Base-by-base conservation (phyloP, 2,888 invertebrate genomes). In the Xanthia togata region DNA sequence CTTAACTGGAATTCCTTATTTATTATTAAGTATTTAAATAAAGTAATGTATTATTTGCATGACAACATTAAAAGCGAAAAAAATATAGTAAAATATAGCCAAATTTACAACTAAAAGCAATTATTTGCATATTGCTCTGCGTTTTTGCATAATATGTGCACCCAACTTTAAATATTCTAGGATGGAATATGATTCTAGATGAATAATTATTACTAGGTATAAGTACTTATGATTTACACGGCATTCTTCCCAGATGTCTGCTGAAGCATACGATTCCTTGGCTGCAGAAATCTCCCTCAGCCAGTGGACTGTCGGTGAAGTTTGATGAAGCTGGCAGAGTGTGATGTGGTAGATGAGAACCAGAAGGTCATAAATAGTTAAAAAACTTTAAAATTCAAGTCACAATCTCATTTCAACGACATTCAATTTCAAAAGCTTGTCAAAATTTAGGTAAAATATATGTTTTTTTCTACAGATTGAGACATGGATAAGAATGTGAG, bases 181-280 rank as follows among this genome's bases (percentile, higher is more conserved):
- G 11, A 60, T 59, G 14, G 12, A 9, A 9, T 0, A 60, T 53
- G 67, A 53, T 8, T 31, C n/a, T 76, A 60, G 1, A n/a, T 62
- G 50, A 76, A 35, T 26, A 60, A 26, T 38, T 68, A 60, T 62
- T 53, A 26, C 60, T 68, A 77, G 23, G 17, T 68, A 26, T 26
- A 62, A 77, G 17, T 77, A 77, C 78, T 69, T 70, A 77, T 77
- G n/a, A 78, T 78, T 64, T 57, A 57, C 57, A 23, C 14, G 31
- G 4, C 12, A 5, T 41, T 78, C 20, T 63, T 78, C 26, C 1
- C 26, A 23, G 35, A 4, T 35, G 50, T 11, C n/a, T 1, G 44
- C n/a, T 17, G 78, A 2, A 53, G 76, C 23, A 4, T 14, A 26
- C 2, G 26, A 20, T 14, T 78, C 6, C 31, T 69, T 4, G 53